Evolutionary conservation across 2,113 vertebrate species (phyloP), one percentile per base, ranked within the genome.

Genomic region (Gambusia affinis): DNA sequence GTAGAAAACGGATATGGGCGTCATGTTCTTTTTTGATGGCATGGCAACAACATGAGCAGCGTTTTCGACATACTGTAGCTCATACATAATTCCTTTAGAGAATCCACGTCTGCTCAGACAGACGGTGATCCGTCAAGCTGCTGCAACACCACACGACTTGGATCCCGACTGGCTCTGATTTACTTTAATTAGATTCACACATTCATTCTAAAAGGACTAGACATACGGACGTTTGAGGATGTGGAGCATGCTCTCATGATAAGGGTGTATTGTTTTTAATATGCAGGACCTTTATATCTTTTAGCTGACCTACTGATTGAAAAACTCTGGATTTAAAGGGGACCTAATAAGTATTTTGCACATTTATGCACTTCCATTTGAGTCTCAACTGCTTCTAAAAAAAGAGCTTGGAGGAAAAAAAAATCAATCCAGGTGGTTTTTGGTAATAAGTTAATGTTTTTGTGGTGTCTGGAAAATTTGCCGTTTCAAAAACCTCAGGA

Each of bases 101-200:
- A 80, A 28, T 81, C 65, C 67, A 64, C 14, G 64, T 35, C 65
- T 81, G 76, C 81, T 82, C 66, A 73, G 80, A 79, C 84, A 86
- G 78, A 66, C 73, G 64, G 54, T 63, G 76, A 78, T 68, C 63
- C 37, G 51, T 74, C 39, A 70, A 54, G 44, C 75, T 79, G 64
- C 22, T 33, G 44, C 44, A 47, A 47, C 44, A 78, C 57, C 70
- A 64, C 70, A 70, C 42, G 70, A 47, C 44, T 47, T 42, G 39
- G 39, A 42, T 24, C 65, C 51, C 33, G 12, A 64, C 31, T 35
- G 54, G 64, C 54, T 75, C 60, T 64, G 44, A 60, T 69, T 86
- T 67, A 12, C 15, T 63, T 22, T 51, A 64, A 76, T 84, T 64
- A 61, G 63, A 73, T 57, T 57, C 51, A 57, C 39, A 37, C 24